Evolutionary conservation across 2,888 invertebrate genomes (phyloP).

Genomic region (Mesorhabditis belari): DNA sequence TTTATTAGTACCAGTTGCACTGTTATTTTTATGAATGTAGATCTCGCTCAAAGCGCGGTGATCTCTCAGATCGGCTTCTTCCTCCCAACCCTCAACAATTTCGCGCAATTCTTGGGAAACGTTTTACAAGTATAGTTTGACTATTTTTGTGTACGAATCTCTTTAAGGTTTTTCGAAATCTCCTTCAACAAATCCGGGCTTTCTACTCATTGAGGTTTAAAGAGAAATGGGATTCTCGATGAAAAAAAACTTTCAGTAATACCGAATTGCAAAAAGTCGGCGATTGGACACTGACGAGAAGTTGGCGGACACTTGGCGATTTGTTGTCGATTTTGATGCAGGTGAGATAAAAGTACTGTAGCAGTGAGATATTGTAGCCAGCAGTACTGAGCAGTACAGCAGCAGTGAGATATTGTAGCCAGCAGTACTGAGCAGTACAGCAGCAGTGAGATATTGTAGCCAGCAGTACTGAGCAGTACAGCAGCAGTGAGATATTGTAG

Average conservation of each 20-base stretch:
- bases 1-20: too few species aligned
- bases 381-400: too few species aligned
- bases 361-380: not conserved
- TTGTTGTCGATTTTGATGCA: constrained; percentile 29
- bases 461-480: too few species aligned
- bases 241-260: too few species aligned
- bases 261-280: not conserved
- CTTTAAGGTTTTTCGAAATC: constrained; percentile 8
- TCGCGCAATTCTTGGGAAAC: not conserved
- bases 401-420: not conserved
- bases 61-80: not conserved
- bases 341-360: not conserved
- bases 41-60: not conserved
- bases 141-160: not conserved
- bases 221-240: too few species aligned
- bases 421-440: too few species aligned
- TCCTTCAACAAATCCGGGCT: constrained; percentile 10
- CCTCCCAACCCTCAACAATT: not conserved
- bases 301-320: constrained; percentile 39
- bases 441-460: not conserved
- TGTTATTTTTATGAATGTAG: too few species aligned
- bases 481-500: too few species aligned
- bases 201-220: constrained; percentile 9
- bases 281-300: constrained; percentile 9
- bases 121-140: not conserved